Evolutionary conservation across 2,888 invertebrate species (phyloP).

Genomic region (Venustoraphidia nigricollis): DNA sequence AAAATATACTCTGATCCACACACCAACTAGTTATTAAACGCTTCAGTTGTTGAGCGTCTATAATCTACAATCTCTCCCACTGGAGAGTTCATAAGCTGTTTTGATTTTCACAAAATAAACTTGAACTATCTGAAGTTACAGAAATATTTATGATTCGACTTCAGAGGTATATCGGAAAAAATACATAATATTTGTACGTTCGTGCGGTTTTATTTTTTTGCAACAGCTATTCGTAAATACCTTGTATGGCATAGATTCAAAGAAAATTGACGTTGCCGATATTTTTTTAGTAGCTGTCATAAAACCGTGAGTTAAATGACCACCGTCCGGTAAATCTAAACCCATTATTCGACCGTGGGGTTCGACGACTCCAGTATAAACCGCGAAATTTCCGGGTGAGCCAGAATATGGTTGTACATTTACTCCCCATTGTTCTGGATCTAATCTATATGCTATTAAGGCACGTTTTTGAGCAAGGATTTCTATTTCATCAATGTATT

Average conservation of each 20-base stretch:
- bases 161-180: too few species aligned
- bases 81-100: too few species aligned
- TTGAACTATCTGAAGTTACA: too few species aligned
- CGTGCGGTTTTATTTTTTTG: too few species aligned
- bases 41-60: too few species aligned
- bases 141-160: too few species aligned
- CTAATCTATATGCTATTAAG: constrained; percentile 65
- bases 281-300: constrained; percentile 82
- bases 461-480: constrained; percentile 74
- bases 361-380: constrained; percentile 75
- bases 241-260: constrained; percentile 97
- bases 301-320: constrained; percentile 87
- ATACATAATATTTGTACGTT: too few species aligned
- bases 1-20: too few species aligned
- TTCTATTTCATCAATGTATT: constrained; percentile 89
- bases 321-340: constrained; percentile 90
- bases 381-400: constrained; percentile 93
- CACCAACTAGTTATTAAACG: too few species aligned
- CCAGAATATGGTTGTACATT: constrained; percentile 95
- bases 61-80: too few species aligned
- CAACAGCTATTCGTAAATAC: constrained; percentile 26
- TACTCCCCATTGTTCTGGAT: constrained; percentile 84
- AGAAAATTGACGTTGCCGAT: constrained; percentile 93
- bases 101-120: too few species aligned
- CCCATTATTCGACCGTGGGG: constrained; percentile 97